A percentile compares a stretch with the other conserved stretches of the same genome.
Evolutionary conservation across 1,140 invertebrate species (phyloP).

Genomic region (Chelonus insularis): DNA sequence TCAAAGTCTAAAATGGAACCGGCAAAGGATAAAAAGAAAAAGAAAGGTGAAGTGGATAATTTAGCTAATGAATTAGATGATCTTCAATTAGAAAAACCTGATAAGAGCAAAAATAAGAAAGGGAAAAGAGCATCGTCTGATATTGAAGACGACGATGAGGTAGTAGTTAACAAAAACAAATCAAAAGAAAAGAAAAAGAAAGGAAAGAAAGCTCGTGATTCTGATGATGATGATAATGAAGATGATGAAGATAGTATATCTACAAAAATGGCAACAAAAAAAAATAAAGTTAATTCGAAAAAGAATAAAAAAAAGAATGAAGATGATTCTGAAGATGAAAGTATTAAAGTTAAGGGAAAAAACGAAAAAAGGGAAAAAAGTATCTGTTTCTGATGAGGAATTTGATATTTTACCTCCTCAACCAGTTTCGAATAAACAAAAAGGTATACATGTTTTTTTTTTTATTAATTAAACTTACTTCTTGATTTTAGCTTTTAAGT

Average conservation of each 20-base stretch:
- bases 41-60: not conserved
- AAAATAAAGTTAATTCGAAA: constrained; percentile 47
- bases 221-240: constrained; percentile 42
- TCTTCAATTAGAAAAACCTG: not conserved
- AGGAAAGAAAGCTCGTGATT: constrained; percentile 40
- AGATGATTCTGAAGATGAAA: constrained; percentile 51
- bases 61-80: not conserved
- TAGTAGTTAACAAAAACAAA: constrained; percentile 53
- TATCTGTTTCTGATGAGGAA: constrained; percentile 55
- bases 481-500: no score
- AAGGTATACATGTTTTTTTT: constrained; percentile 49
- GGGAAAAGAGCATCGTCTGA: not conserved
- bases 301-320: constrained; percentile 59
- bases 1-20: constrained; percentile 41
- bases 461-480: constrained; percentile 23
- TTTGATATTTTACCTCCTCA: constrained; percentile 32
- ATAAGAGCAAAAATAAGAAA: not conserved
- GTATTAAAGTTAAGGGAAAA: constrained; percentile 58
- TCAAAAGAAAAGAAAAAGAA: constrained; percentile 38
- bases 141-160: constrained; percentile 54
- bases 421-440: constrained; percentile 56
- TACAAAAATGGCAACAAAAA: constrained; percentile 43
- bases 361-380: constrained; percentile 59
- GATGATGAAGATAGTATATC: constrained; percentile 54
- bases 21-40: not conserved